phyloP scores from a whole-genome alignment of 2,797 vertebrate species.

The Enoplosus armatus region DNA sequence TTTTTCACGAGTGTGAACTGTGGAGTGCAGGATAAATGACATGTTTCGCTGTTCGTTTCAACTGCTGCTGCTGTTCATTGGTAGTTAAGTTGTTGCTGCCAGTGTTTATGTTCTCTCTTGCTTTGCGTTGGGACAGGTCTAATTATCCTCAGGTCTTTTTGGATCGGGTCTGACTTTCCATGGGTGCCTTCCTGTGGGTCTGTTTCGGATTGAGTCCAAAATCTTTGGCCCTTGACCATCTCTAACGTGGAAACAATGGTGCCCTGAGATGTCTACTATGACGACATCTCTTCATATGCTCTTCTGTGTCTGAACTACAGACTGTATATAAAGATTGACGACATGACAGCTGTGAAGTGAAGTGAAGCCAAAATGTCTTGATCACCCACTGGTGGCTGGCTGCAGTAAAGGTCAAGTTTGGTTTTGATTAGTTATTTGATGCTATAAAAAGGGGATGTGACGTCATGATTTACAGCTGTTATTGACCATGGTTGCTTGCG shows the following conservation, averaged over 20 bases:
- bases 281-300: not conserved
- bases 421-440: no score
- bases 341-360: no score
- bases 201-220: not conserved
- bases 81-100: not conserved
- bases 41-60: not conserved
- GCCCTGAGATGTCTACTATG: not conserved
- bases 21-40: not conserved
- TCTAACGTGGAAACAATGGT: not conserved
- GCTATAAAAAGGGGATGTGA: no score
- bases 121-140: not conserved
- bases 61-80: slow-evolving; percentile 19
- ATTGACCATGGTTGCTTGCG: no score
- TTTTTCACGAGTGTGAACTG: not conserved
- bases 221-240: not conserved
- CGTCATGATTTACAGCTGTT: no score
- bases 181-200: not conserved
- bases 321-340: no score
- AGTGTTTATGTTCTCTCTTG: not conserved
- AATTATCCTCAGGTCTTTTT: not conserved
- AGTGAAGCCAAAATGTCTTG: no score
- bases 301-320: not conserved
- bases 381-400: no score
- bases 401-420: no score
- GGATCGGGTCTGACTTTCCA: not conserved